Percentiles rank a stretch among this genome's conserved stretches.
Evolutionary conservation across 2,797 vertebrate species (phyloP).

Genomic region (Miichthys miiuy): DNA sequence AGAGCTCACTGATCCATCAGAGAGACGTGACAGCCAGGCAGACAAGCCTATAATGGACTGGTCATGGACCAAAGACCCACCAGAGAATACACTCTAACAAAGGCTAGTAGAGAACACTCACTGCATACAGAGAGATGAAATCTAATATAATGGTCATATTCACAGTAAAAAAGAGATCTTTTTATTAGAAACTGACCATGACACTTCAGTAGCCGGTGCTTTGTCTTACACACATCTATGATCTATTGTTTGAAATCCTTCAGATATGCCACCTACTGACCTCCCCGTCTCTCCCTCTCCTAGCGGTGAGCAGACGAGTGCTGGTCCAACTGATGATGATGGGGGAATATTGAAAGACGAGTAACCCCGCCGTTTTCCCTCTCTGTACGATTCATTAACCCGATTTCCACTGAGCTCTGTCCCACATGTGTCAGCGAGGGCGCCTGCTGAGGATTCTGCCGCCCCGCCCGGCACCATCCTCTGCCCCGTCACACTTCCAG

Average conservation of each 20-base stretch:
- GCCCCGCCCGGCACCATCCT: slow-evolving; percentile 28
- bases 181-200: slow-evolving; percentile 55
- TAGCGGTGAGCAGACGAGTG: slow-evolving; percentile 55
- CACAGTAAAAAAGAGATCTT: slow-evolving; percentile 46
- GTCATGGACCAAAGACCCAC: slow-evolving; percentile 70
- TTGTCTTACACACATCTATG: slow-evolving; percentile 64
- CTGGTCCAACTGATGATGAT: slow-evolving; percentile 73
- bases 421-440: slow-evolving; percentile 84
- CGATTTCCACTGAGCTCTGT: slow-evolving; percentile 82
- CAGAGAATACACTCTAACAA: slow-evolving; percentile 46
- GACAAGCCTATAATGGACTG: slow-evolving; percentile 78
- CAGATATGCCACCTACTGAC: slow-evolving; percentile 70
- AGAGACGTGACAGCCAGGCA: slow-evolving; percentile 78
- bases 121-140: slow-evolving; percentile 4
- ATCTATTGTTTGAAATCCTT: slow-evolving; percentile 70
- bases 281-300: slow-evolving; percentile 56
- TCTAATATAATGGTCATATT: slow-evolving; percentile 37
- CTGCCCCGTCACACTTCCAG: slow-evolving; percentile 54
- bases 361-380: slow-evolving; percentile 67
- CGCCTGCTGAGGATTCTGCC: slow-evolving; percentile 68
- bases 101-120: slow-evolving; percentile 11
- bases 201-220: slow-evolving; percentile 57
- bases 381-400: slow-evolving; percentile 81
- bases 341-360: slow-evolving; percentile 72
- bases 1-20: slow-evolving; percentile 79